Evolutionary conservation across 2,113 vertebrate genomes (phyloP).

Genomic region (Balaeniceps rex): DNA sequence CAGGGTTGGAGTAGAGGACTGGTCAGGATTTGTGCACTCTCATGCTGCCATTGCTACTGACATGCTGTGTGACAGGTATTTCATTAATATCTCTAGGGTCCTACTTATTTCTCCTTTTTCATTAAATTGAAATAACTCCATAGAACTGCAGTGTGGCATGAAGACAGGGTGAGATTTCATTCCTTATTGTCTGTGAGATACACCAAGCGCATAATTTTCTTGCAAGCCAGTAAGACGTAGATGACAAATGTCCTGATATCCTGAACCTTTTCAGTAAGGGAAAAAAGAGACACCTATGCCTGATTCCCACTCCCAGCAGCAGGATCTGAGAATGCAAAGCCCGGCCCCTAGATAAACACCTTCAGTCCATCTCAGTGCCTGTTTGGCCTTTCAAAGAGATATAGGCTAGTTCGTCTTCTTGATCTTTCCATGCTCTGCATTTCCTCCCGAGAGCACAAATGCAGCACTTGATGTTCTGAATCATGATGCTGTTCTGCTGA

Average conservation of each 20-base stretch:
- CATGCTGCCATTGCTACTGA: neutral
- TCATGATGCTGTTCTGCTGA: neutral
- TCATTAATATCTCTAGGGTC: neutral
- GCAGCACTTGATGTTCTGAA: neutral
- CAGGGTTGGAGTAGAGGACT: neutral
- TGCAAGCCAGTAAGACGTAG: neutral
- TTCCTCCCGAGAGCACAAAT: constrained; percentile 16
- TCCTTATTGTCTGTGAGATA: neutral
- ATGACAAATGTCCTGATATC: neutral
- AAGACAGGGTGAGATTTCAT: neutral
- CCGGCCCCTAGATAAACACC: neutral
- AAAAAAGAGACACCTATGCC: neutral
- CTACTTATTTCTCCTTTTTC: neutral
- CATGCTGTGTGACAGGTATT: neutral
- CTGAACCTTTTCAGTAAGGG: neutral
- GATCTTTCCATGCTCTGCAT: neutral
- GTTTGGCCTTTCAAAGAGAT: neutral
- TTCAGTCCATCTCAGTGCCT: neutral
- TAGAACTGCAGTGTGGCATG: neutral
- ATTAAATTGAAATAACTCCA: neutral
- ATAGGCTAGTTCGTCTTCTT: neutral
- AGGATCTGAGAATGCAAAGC: neutral
- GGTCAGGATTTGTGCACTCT: neutral
- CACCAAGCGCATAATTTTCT: neutral
- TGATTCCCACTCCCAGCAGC: neutral